Percentiles rank a stretch among this genome's conserved stretches.
These are phyloP conservation scores for Cyrtonyx montezumae DNA, from an alignment of 2,113 vertebrate species.

Conservation along the genomic window DNA sequence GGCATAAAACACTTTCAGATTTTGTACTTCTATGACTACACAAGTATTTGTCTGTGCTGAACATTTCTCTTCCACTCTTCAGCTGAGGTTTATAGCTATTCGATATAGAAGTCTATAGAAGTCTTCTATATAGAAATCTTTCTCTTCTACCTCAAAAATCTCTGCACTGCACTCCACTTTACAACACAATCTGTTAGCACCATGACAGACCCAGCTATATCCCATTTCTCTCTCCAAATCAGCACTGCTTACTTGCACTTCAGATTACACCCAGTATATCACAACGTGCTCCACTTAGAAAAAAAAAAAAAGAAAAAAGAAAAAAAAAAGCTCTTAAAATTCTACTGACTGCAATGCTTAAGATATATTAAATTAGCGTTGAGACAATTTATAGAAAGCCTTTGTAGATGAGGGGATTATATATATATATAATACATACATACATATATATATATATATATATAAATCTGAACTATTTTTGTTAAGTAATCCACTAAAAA, in stretches of 20 bases:
- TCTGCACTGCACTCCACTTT: neutral
- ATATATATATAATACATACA: too few species aligned
- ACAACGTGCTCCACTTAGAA: neutral
- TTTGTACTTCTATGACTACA: neutral
- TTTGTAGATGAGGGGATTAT: neutral
- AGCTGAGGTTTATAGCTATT: neutral
- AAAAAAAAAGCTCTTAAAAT: neutral
- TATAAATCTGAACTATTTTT: constrained; percentile 1
- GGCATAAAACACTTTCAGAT: neutral
- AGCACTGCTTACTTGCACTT: neutral
- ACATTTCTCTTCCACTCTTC: neutral
- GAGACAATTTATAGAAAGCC: neutral
- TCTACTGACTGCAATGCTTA: neutral
- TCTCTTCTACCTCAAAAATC: neutral
- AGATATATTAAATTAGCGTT: neutral
- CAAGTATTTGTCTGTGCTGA: neutral
- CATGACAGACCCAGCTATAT: neutral
- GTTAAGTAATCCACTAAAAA: neutral
- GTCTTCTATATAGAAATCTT: neutral
- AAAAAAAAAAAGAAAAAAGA: neutral
- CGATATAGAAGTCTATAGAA: too few species aligned
- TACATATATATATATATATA: too few species aligned
- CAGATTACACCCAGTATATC: neutral
- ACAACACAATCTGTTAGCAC: neutral
- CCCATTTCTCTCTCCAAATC: neutral